Conservation (phyloP, 2,113 vertebrate species). For the Cettia cetti region DNA sequence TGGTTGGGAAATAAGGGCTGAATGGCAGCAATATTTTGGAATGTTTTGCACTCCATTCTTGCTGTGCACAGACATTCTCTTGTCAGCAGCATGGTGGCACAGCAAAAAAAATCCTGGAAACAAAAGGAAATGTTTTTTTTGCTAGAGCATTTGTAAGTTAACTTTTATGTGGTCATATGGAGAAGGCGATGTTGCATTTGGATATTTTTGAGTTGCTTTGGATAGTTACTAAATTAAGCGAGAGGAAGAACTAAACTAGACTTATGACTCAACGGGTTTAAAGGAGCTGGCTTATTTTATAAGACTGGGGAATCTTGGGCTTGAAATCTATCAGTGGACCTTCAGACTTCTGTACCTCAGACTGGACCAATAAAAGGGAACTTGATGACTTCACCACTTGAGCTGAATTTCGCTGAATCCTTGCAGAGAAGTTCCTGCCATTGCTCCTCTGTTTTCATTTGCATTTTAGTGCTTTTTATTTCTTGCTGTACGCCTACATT, state of each 20-base stretch:
- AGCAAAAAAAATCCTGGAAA: not conserved
- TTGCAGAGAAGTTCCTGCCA: not conserved
- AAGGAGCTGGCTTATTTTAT: not conserved
- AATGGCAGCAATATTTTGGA: not conserved
- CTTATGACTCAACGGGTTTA: not conserved
- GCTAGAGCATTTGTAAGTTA: not conserved
- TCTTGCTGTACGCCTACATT: not conserved
- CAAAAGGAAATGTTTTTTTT: not conserved
- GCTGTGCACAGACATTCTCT: not conserved
- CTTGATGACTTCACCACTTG: not conserved
- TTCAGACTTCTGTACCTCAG: not conserved
- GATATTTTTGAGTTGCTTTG: not conserved
- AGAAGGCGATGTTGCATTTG: not conserved
- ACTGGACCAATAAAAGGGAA: not conserved
- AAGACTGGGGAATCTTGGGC: not conserved
- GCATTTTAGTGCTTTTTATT: slow-evolving; percentile 9
- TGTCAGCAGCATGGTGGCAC: not conserved
- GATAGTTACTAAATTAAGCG: not conserved
- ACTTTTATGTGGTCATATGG: not conserved
- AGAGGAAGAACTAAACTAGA: not conserved
- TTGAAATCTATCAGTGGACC: not conserved
- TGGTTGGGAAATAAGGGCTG: not conserved
- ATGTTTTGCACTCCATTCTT: not conserved
- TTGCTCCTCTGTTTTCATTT: not conserved
- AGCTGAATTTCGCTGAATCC: not conserved